A percentile compares a stretch with the other conserved stretches of the same genome.
Evolutionary conservation across 2,888 invertebrate genomes (phyloP).

Genomic region (Zele albiditarsus): DNA sequence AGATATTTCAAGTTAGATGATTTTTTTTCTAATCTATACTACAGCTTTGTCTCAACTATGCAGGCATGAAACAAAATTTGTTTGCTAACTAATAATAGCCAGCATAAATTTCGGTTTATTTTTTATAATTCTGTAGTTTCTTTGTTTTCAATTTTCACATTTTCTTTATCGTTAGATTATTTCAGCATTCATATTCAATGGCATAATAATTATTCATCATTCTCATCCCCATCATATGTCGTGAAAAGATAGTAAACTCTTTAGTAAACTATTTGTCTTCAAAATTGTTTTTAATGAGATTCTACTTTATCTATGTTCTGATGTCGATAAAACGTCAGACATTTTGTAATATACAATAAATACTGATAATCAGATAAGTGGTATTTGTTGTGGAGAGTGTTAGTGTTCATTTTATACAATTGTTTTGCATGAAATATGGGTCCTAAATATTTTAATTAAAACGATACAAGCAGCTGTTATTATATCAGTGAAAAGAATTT

Average conservation of each 20-base stretch:
- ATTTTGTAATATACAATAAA: neutral
- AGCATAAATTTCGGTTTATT: slow-evolving; percentile 13
- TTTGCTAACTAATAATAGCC: neutral
- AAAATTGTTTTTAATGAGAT: too few species aligned
- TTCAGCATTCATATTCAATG: neutral
- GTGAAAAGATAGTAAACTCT: neutral
- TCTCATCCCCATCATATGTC: neutral
- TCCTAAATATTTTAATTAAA: slow-evolving; percentile 14
- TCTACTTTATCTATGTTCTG: neutral
- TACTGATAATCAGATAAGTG: neutral
- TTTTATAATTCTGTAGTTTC: neutral
- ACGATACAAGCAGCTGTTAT: neutral
- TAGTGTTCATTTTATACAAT: slow-evolving; percentile 26
- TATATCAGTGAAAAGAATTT: neutral
- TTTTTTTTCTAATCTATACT: slow-evolving; percentile 4
- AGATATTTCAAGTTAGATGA: slow-evolving; percentile 1
- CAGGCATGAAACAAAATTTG: slow-evolving; percentile 27
- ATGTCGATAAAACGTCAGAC: neutral
- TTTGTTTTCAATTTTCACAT: neutral
- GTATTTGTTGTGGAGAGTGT: slow-evolving; percentile 2
- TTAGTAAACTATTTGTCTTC: too few species aligned
- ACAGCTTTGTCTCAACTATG: slow-evolving; percentile 33
- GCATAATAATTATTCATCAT: neutral
- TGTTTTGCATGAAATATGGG: slow-evolving; percentile 33
- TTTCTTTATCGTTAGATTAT: neutral